A percentile compares a stretch with the other conserved stretches of the same genome.
These are phyloP conservation scores for Holotrichia oblita DNA, from an alignment of 1,140 invertebrate genomes.

Conservation along the genomic window DNA sequence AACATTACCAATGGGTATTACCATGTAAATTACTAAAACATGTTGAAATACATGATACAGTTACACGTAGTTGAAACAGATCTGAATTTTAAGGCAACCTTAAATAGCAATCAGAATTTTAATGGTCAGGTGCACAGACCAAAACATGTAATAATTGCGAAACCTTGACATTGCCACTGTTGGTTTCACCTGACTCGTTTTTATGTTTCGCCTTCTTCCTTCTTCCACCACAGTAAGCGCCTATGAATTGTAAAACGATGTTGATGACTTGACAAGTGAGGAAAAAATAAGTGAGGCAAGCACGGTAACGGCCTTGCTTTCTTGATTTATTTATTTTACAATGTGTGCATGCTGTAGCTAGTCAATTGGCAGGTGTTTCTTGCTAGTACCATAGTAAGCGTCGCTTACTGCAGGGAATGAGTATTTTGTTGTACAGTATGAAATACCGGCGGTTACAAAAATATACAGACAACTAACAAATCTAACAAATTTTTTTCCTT, in stretches of 20 bases:
- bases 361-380: constrained; percentile 21
- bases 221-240: constrained; percentile 15
- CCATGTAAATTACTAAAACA: constrained; percentile 15
- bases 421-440: background rate
- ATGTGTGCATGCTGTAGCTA: background rate
- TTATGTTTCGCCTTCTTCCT: constrained; percentile 30
- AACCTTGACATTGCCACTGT: constrained; percentile 32
- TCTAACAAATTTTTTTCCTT: no score
- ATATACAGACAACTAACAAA: no score
- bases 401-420: background rate
- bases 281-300: constrained; percentile 30
- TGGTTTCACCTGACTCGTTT: constrained; percentile 30
- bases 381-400: background rate
- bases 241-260: constrained; percentile 27
- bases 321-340: constrained; percentile 26
- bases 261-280: constrained; percentile 33
- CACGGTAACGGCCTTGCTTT: constrained; percentile 30
- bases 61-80: background rate
- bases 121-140: constrained; percentile 25
- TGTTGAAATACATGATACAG: constrained; percentile 2
- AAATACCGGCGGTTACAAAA: background rate
- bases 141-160: constrained; percentile 23
- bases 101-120: background rate
- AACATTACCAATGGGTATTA: background rate
- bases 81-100: constrained; percentile 10